phyloP scores from a whole-genome alignment of 1,140 invertebrate genomes.

The Eriosoma lanigerum region DNA sequence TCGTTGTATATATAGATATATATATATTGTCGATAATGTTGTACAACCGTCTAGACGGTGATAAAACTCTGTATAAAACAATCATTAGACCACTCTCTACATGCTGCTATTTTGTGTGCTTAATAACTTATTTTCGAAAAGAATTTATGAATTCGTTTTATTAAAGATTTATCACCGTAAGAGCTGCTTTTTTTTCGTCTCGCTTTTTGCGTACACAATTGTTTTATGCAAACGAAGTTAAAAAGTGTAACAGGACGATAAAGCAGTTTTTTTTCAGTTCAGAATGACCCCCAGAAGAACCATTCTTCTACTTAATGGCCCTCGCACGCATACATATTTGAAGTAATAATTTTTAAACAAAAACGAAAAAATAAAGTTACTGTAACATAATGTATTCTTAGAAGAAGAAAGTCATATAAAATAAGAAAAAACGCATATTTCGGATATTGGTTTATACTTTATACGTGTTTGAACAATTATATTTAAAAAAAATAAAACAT shows the following conservation, averaged over 20 bases:
- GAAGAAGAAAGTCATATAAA: too few relatives aligned
- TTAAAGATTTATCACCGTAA: slow-evolving; percentile 31
- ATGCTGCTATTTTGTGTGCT: slow-evolving; percentile 5
- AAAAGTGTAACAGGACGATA: slow-evolving; percentile 43
- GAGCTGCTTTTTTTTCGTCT: slow-evolving; percentile 9
- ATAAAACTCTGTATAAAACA: not conserved
- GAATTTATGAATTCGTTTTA: slow-evolving; percentile 42
- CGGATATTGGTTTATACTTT: too few relatives aligned
- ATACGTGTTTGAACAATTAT: too few relatives aligned
- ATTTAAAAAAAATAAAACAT: too few relatives aligned
- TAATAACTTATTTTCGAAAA: slow-evolving; percentile 38
- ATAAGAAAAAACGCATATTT: too few relatives aligned
- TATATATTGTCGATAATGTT: not conserved
- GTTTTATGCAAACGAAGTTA: slow-evolving; percentile 48
- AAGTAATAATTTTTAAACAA: slow-evolving; percentile 3
- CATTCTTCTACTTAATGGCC: slow-evolving; percentile 29
- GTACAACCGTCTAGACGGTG: slow-evolving; percentile 29
- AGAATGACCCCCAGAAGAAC: slow-evolving; percentile 35
- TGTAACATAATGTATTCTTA: not conserved
- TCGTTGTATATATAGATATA: too few relatives aligned
- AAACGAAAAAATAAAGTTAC: not conserved
- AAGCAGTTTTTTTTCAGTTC: slow-evolving; percentile 17
- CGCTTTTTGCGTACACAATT: not conserved
- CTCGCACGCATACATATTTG: not conserved
- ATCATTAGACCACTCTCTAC: not conserved